Percentiles rank a stretch among this genome's conserved stretches.
Evolutionary conservation across 2,797 vertebrate species (phyloP).

Genomic region (Heteromormyrus szaboi): DNA sequence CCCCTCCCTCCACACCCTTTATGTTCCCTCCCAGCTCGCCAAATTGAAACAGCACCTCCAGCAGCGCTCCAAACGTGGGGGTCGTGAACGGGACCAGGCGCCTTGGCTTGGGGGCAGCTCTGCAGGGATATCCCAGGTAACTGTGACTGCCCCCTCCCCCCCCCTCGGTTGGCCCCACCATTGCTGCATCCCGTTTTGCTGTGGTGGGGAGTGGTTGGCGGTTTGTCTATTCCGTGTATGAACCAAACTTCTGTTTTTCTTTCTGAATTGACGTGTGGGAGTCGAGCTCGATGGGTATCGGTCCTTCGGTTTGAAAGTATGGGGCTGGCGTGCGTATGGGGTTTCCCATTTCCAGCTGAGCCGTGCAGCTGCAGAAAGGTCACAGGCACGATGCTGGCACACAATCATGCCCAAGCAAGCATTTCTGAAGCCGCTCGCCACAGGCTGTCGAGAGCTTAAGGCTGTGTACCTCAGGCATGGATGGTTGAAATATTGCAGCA

Average conservation of each 20-base stretch:
- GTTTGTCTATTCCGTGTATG: background rate
- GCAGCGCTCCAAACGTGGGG: conserved; percentile 56
- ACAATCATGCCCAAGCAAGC: background rate
- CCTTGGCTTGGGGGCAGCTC: conserved; percentile 38
- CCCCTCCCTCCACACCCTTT: background rate
- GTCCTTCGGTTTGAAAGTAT: background rate
- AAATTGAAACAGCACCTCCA: conserved; percentile 83
- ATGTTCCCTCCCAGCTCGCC: conserved; percentile 59
- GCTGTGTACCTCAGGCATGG: background rate
- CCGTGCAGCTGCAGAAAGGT: background rate
- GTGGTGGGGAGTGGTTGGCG: background rate
- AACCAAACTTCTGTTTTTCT: background rate
- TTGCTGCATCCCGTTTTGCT: background rate
- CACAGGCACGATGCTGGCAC: background rate
- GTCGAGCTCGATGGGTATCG: background rate
- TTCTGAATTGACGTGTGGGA: background rate
- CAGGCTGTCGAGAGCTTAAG: background rate
- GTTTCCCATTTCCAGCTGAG: background rate
- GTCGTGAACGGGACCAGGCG: conserved; percentile 67
- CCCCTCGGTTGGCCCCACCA: no score
- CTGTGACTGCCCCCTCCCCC: conserved; percentile 31
- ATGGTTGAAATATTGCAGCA: background rate
- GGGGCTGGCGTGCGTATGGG: background rate
- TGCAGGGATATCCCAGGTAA: conserved; percentile 53
- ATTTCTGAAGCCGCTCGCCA: background rate